Percentiles rank a stretch among this genome's conserved stretches.
Conservation (phyloP, 1,140 invertebrate species). For the Diachasmimorpha longicaudata region DNA sequence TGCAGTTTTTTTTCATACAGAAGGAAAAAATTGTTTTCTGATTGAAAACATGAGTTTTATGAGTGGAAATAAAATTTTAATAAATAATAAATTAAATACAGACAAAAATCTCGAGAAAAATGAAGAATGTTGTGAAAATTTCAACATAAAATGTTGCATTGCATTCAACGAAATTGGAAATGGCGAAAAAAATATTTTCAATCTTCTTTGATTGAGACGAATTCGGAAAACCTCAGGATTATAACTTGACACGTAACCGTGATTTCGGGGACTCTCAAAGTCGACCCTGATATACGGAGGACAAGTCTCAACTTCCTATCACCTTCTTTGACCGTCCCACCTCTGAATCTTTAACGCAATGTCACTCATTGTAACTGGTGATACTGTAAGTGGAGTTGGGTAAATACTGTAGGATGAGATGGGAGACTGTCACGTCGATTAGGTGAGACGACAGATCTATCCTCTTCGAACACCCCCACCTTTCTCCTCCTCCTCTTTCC, state of each 20-base stretch:
- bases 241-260: conserved; percentile 1
- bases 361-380: conserved; percentile 41
- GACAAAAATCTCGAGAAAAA: background rate
- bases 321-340: conserved; percentile 16
- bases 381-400: conserved; percentile 24
- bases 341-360: conserved; percentile 37
- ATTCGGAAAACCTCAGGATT: background rate
- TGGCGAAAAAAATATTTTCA: too few relatives aligned
- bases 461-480: background rate
- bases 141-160: too few relatives aligned
- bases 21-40: background rate
- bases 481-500: conserved; percentile 3
- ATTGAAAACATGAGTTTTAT: background rate
- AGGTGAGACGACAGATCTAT: conserved; percentile 29
- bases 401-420: conserved; percentile 8
- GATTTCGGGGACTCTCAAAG: background rate
- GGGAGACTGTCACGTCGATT: conserved; percentile 39
- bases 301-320: background rate
- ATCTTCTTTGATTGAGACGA: background rate
- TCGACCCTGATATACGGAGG: background rate
- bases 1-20: background rate
- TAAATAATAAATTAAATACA: background rate
- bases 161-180: too few relatives aligned
- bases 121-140: too few relatives aligned
- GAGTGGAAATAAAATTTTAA: background rate